These are phyloP conservation scores for Tragelaphus imberbis DNA, from an alignment of 2,113 vertebrate species.

Conservation along the genomic window DNA sequence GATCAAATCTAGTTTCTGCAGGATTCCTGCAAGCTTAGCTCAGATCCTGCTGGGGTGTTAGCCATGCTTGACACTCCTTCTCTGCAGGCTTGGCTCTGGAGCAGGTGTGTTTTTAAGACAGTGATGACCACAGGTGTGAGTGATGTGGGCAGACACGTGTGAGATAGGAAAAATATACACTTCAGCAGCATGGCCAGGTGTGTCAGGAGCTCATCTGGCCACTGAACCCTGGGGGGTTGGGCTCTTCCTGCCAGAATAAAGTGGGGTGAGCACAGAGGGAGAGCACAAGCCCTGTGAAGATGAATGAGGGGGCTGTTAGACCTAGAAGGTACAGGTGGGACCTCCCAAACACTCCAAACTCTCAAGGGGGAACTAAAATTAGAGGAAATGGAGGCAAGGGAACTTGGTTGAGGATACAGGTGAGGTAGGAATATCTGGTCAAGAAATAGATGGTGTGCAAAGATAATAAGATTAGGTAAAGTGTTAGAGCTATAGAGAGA, in stretches of 20 bases:
- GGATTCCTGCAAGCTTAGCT: not conserved
- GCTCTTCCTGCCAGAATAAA: not conserved
- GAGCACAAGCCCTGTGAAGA: not conserved
- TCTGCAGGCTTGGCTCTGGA: slow-evolving; percentile 7
- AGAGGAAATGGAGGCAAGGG: not conserved
- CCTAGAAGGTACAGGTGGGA: not conserved
- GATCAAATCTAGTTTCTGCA: not conserved
- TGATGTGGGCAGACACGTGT: slow-evolving; percentile 41
- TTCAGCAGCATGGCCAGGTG: slow-evolving; percentile 25
- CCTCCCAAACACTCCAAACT: not conserved
- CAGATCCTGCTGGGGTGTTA: not conserved
- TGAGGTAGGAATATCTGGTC: not conserved
- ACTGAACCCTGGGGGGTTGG: not conserved
- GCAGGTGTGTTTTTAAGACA: slow-evolving; percentile 52
- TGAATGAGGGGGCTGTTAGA: not conserved
- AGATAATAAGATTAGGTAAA: not conserved
- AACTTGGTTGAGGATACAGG: not conserved
- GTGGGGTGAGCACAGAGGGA: not conserved
- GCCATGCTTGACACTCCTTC: not conserved
- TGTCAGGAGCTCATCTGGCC: slow-evolving; percentile 23
- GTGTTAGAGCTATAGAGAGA: not conserved
- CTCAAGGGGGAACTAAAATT: not conserved
- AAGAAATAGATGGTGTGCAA: not conserved
- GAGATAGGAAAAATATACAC: slow-evolving; percentile 54
- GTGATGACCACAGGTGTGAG: not conserved